Evolutionary conservation across 2,113 vertebrate genomes (phyloP), one percentile per base, ranked within the genome.

Genomic region (Tauraco erythrolophus): DNA sequence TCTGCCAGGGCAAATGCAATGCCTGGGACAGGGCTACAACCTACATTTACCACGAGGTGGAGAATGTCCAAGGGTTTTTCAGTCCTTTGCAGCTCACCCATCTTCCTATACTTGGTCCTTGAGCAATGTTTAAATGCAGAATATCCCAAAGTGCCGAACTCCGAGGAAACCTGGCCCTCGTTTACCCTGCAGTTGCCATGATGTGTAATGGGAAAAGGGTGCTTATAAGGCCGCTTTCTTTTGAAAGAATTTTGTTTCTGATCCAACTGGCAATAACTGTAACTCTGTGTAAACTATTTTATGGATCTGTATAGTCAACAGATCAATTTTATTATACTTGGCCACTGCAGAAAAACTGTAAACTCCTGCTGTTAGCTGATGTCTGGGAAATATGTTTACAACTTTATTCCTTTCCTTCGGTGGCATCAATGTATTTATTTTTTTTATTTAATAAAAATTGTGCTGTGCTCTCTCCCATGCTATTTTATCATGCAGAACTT

Each of bases 241-340:
- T 69, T 10, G 16, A 64, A 94, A 78, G 68, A 91, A 75, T 92
- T 92, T 84, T 89, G 37, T 91, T 96, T 96, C 92, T 90, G 92
- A 76, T 93, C 93, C 89, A 93, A 57, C 58, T 86, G 83, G 86
- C 94, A 81, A 69, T 88, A 91, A 86, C 43, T 91, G 66, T 72
- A 85, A 71, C 81, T 94, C 78, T 92, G 93, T 8, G 58, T 93
- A 96, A 97, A 92, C 81, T 93, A 71, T 88, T 96, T 92, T 94
- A 96, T 96, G 70, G 92, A 92, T 88, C 81, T 86, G 68, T 92
- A 92, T 94, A 95, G 94, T 96, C 90, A 97, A 96, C 96, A 96
- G 97, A 96, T 96, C 95, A 96, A 91, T 94, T 97, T 91, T 96
- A 97, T 96, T 96, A 82, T 71, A 86, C 93, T 97, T 97, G 96